Evolutionary conservation across 2,113 vertebrate genomes (phyloP), one percentile per base, ranked within the genome.

Genomic region (Rostratula benghalensis): DNA sequence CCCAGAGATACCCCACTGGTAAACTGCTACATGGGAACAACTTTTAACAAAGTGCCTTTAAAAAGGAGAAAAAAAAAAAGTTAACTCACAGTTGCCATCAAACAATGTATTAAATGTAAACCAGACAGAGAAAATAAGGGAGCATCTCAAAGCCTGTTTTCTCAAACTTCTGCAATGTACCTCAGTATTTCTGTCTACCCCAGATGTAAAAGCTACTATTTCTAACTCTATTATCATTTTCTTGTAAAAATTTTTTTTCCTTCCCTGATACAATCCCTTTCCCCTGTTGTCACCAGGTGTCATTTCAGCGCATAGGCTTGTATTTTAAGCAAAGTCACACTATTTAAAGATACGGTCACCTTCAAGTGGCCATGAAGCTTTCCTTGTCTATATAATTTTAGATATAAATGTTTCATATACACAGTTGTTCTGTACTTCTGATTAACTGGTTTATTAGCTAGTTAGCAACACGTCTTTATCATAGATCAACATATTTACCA

Each of bases 61-160:
- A 97, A 95, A 81, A 82, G 68, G 46, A 21, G 46, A 96, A 92
- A 91, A 69, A 24, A 25, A 80, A 61, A 93, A 74, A 86, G 71
- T 74, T 73, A 92, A 87, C 91, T 94, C 82, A 67, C 25, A 88
- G 80, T 97, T 80, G 95, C 95, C 94, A 96, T 97, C 94, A 97
- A 96, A 97, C 94, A 97, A 90, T 68, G 95, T 35, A 91, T 92
- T 96, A 98, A 99, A 99, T 97, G 86, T 64, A 98, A 98, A 98
- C 96, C 98, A 99, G 98, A 98, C 94, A 95, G 46, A 63, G 76
- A 77, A 97, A 90, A 78, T 79, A 95, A 60, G 68, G 93, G 63
- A 97, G 77, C 76, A 97, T 94, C 83, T 71, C 92, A 73, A 90
- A 78, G 82, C 89, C 96, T 69, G 60, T 90, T 93, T 94, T 96